Conservation (phyloP, 2,113 vertebrate species). For the Osmerus eperlanus region DNA sequence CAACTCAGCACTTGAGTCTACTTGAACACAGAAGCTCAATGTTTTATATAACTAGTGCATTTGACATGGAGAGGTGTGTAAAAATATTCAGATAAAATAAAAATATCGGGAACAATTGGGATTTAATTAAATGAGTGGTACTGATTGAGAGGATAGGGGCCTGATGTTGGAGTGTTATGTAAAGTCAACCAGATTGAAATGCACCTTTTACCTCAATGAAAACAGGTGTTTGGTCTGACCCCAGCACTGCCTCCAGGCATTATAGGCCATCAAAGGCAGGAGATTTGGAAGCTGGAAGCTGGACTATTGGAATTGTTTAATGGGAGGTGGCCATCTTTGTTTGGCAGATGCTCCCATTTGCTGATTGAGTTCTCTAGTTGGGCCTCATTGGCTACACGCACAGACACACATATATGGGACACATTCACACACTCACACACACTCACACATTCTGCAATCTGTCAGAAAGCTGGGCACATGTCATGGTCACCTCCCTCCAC, state of each 20-base stretch:
- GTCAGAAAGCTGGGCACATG: constrained; percentile 9
- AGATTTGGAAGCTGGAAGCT: not conserved
- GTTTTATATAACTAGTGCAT: too few species aligned
- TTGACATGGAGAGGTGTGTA: too few species aligned
- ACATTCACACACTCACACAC: not conserved
- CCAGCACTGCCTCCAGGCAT: not conserved
- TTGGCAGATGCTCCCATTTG: constrained; percentile 23
- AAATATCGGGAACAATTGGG: too few species aligned
- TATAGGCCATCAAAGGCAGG: not conserved
- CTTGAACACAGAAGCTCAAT: too few species aligned
- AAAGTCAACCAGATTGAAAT: not conserved
- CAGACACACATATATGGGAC: constrained; percentile 4
- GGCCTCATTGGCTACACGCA: constrained; percentile 13
- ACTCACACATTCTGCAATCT: not conserved
- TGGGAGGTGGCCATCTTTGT: constrained; percentile 5
- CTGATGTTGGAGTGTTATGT: not conserved
- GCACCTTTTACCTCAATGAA: not conserved
- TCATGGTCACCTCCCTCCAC: constrained; percentile 18
- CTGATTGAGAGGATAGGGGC: not conserved
- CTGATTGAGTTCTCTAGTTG: constrained; percentile 27
- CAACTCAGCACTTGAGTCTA: too few species aligned
- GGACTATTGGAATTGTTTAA: not conserved
- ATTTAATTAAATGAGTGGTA: too few species aligned
- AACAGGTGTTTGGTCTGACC: not conserved
- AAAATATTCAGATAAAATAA: too few species aligned